phyloP scores from a whole-genome alignment of 2,888 invertebrate species.

The Diploptera punctata region DNA sequence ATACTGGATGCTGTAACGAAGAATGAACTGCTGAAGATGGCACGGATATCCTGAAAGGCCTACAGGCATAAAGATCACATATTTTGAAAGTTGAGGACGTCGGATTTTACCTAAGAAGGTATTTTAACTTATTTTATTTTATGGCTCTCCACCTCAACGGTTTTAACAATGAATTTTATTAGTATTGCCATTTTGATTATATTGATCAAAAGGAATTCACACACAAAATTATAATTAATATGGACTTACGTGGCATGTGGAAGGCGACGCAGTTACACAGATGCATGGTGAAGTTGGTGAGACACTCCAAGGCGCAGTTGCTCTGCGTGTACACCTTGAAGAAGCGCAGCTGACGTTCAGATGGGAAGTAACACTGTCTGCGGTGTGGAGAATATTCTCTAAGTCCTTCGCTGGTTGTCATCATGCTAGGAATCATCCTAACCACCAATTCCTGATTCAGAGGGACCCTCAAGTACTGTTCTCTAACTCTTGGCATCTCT shows the following conservation, averaged over 20 bases:
- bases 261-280: constrained; percentile 47
- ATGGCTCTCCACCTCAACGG: too few relatives aligned
- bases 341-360: constrained; percentile 46
- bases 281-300: constrained; percentile 45
- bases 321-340: constrained; percentile 48
- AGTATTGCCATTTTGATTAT: too few relatives aligned
- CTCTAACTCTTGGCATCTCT: constrained; percentile 47
- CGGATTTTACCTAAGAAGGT: too few relatives aligned
- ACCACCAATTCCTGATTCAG: constrained; percentile 46
- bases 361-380: constrained; percentile 47
- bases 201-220: too few relatives aligned
- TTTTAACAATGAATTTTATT: too few relatives aligned
- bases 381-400: constrained; percentile 47
- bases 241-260: constrained; percentile 44
- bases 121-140: too few relatives aligned
- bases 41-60: too few relatives aligned
- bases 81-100: too few relatives aligned
- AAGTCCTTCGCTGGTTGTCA: constrained; percentile 47
- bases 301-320: constrained; percentile 49
- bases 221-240: too few relatives aligned
- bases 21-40: too few relatives aligned
- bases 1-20: too few relatives aligned
- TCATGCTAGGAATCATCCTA: constrained; percentile 46
- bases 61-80: too few relatives aligned
- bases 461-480: constrained; percentile 46